Percentiles rank a stretch among this genome's conserved stretches.
Evolutionary conservation across 2,113 vertebrate species (phyloP).

Genomic region (Glareola pratincola): DNA sequence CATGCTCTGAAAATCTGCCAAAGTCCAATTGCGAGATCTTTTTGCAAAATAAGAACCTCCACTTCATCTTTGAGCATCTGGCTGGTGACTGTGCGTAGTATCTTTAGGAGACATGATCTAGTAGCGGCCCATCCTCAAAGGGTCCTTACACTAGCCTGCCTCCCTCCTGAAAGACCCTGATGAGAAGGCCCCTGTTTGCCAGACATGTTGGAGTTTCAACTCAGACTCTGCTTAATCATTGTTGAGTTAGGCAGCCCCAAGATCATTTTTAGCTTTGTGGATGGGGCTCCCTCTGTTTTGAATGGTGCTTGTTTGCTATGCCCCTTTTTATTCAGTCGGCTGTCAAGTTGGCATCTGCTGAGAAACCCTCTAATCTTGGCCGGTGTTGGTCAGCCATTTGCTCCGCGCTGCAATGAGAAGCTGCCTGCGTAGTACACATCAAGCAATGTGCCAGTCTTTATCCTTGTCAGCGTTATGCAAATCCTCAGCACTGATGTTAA

Average conservation of each 20-base stretch:
- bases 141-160: not conserved
- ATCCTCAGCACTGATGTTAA: conserved; percentile 6
- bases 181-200: not conserved
- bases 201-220: not conserved
- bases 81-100: not conserved
- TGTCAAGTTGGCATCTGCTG: not conserved
- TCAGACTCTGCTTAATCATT: not conserved
- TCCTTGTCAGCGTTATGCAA: conserved; percentile 56
- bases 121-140: not conserved
- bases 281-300: not conserved
- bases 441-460: conserved; percentile 6
- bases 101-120: not conserved
- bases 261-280: not conserved
- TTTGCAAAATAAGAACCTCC: not conserved
- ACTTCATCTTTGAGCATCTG: not conserved
- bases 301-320: not conserved
- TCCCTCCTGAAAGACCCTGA: not conserved
- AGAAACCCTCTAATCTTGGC: not conserved
- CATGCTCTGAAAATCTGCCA: not conserved
- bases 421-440: not conserved
- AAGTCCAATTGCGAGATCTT: not conserved
- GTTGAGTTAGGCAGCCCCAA: not conserved
- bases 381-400: not conserved
- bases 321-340: not conserved
- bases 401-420: not conserved